These are phyloP conservation scores for Spea bombifrons DNA, from an alignment of 2,113 vertebrate genomes.

Conservation along the genomic window DNA sequence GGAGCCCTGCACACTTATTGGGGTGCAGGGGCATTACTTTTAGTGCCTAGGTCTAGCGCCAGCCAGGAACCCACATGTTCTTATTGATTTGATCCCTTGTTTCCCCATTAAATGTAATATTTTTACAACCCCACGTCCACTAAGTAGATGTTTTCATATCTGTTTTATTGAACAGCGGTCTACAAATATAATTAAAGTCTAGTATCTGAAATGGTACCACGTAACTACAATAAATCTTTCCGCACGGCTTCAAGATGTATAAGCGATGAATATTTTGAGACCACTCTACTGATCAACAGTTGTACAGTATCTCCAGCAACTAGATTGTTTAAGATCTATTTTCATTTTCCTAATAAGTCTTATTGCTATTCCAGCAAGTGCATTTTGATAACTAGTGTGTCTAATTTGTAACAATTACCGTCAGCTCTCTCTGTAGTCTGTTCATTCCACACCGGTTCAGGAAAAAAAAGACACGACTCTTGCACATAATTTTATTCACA, in stretches of 20 bases:
- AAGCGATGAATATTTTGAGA: background rate
- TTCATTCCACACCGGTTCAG: slow-evolving; percentile 76
- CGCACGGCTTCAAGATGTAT: background rate
- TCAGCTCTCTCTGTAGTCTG: slow-evolving; percentile 81
- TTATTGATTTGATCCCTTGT: too few relatives aligned
- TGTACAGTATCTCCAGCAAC: slow-evolving; percentile 63
- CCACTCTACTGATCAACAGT: slow-evolving; percentile 67
- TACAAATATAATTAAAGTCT: slow-evolving; percentile 6
- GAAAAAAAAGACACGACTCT: slow-evolving; percentile 77
- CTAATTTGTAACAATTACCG: slow-evolving; percentile 92
- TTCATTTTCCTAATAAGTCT: slow-evolving; percentile 79
- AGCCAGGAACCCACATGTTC: too few relatives aligned
- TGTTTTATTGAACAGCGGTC: background rate
- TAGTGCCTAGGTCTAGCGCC: too few relatives aligned
- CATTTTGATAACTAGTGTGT: slow-evolving; percentile 80
- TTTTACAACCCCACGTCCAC: too few relatives aligned
- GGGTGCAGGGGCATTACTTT: too few relatives aligned
- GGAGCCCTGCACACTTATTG: too few relatives aligned
- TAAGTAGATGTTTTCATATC: background rate
- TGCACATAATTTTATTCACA: slow-evolving; percentile 84
- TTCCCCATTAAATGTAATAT: too few relatives aligned
- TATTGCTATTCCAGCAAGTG: slow-evolving; percentile 79
- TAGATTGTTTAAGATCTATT: slow-evolving; percentile 74
- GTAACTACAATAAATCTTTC: background rate
- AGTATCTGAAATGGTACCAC: background rate